phyloP scores from a whole-genome alignment of 2,888 invertebrate species.

The Onthophagus sagittarius region DNA sequence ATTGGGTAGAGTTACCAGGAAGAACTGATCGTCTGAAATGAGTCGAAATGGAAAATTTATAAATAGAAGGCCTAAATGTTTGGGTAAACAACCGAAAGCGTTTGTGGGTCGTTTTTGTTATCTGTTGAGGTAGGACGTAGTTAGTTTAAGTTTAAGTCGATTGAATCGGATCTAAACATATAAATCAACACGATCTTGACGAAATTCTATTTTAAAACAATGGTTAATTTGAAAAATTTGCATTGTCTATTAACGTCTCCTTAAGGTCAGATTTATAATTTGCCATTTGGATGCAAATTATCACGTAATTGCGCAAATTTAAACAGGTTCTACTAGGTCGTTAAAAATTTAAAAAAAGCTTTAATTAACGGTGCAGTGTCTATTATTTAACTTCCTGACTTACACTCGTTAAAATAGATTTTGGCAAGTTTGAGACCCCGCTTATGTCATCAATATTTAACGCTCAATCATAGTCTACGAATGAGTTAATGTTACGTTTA shows the following conservation, averaged over 20 bases:
- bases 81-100: not conserved
- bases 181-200: no score
- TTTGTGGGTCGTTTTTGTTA: not conserved
- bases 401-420: not conserved
- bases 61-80: not conserved
- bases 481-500: not conserved
- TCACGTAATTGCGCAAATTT: not conserved
- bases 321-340: not conserved
- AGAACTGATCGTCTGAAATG: constrained; percentile 7
- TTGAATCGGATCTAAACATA: no score
- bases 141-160: not conserved
- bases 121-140: not conserved
- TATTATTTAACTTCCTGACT: not conserved
- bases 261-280: not conserved
- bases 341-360: not conserved
- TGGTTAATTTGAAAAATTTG: no score
- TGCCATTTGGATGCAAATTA: not conserved
- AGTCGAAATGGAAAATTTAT: not conserved
- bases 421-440: not conserved
- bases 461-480: not conserved
- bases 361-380: not conserved
- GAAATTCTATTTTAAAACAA: no score
- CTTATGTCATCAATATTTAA: not conserved
- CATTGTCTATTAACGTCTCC: not conserved
- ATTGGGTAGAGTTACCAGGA: constrained; percentile 14